Conservation (phyloP, 1,140 invertebrate genomes). For the Penaeus chinensis region DNA sequence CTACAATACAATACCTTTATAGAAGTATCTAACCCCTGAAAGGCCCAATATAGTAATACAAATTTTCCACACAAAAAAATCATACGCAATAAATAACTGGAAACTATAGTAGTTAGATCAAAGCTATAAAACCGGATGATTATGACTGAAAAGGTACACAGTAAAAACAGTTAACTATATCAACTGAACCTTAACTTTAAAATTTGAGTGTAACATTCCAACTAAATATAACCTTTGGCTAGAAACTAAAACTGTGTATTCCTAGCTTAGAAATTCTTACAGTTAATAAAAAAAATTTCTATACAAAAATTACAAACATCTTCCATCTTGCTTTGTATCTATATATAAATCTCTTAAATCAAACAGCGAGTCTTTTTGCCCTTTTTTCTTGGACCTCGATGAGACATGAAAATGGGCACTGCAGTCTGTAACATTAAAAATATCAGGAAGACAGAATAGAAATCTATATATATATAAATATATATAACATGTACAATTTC, state of each 20-base stretch:
- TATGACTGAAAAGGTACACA: conserved; percentile 32
- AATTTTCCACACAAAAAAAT: conserved; percentile 11
- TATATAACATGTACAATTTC: conserved; percentile 12
- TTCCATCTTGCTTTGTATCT: neutral
- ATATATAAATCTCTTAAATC: no score
- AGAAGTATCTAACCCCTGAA: conserved; percentile 46
- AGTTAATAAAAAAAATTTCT: conserved; percentile 33
- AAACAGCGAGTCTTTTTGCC: no score
- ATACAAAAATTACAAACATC: conserved; percentile 50
- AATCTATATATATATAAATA: neutral
- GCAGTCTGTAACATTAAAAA: neutral
- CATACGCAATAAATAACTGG: conserved; percentile 34
- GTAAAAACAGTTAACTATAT: conserved; percentile 19
- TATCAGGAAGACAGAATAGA: conserved; percentile 8
- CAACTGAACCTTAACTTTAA: conserved; percentile 7
- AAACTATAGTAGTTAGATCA: conserved; percentile 29
- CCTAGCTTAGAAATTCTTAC: conserved; percentile 11
- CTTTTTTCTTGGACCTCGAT: conserved; percentile 3
- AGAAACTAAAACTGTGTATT: conserved; percentile 51
- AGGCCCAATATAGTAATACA: conserved; percentile 22
- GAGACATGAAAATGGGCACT: neutral
- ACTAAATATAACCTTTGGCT: conserved; percentile 60
- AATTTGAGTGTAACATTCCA: conserved; percentile 24
- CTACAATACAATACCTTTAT: conserved; percentile 33
- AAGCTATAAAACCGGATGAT: conserved; percentile 25